Conservation (phyloP, 2,113 vertebrate genomes). For the Laticauda laticaudata region DNA sequence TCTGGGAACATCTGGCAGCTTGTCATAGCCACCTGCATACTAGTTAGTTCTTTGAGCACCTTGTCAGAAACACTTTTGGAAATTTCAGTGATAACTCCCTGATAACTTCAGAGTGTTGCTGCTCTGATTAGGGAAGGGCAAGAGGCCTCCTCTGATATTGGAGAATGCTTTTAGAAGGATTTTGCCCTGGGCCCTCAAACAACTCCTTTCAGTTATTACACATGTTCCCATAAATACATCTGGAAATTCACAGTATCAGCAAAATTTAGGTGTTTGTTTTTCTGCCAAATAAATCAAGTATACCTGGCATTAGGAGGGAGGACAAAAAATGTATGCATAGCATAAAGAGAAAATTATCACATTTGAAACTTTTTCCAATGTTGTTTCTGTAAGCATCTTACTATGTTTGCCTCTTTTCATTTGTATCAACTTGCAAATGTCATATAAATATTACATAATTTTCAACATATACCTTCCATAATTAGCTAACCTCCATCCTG, state of each 20-base stretch:
- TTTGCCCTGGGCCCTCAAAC: too few species aligned
- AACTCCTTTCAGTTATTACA: constrained; percentile 27
- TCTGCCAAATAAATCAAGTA: constrained; percentile 11
- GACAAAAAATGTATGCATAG: constrained; percentile 1
- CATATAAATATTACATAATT: neutral
- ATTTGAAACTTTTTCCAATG: constrained; percentile 18
- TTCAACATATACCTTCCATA: neutral
- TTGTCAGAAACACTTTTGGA: neutral
- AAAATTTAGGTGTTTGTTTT: constrained; percentile 32
- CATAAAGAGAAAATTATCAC: constrained; percentile 4
- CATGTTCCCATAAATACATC: constrained; percentile 31
- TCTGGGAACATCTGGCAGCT: neutral
- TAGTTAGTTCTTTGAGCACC: neutral
- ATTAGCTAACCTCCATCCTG: neutral
- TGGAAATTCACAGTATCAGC: constrained; percentile 1
- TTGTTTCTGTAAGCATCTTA: constrained; percentile 13
- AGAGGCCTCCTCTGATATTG: neutral
- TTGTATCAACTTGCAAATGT: constrained; percentile 39
- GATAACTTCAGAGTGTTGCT: neutral
- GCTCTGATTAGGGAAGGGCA: neutral
- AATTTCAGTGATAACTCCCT: neutral
- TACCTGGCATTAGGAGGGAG: neutral
- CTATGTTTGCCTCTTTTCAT: neutral
- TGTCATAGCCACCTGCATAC: neutral
- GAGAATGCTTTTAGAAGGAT: neutral